Percentiles rank a stretch among this genome's conserved stretches.
These are phyloP conservation scores for Portunus trituberculatus DNA, from an alignment of 1,140 invertebrate genomes.

Conservation along the genomic window DNA sequence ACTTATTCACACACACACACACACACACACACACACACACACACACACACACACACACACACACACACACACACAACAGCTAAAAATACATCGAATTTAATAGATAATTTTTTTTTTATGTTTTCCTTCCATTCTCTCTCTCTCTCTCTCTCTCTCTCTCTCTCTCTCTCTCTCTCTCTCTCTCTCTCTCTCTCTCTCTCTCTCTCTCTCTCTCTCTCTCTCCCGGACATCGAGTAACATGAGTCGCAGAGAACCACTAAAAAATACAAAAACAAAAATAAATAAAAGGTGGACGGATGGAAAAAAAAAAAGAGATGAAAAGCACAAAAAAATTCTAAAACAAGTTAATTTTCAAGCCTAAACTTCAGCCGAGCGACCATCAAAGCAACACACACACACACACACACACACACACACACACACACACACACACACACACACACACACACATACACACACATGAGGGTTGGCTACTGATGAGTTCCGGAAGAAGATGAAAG, in stretches of 20 bases:
- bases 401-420: too few species aligned
- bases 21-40: too few species aligned
- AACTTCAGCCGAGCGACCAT: background rate
- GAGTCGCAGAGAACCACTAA: background rate
- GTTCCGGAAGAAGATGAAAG: background rate
- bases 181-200: background rate
- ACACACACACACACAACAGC: too few species aligned
- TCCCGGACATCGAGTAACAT: background rate
- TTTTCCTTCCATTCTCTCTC: background rate
- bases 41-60: too few species aligned
- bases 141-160: background rate
- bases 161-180: background rate
- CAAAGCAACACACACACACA: too few species aligned
- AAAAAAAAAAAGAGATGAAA: background rate
- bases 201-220: slow-evolving; percentile 1
- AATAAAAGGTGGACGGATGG: background rate
- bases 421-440: too few species aligned
- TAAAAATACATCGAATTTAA: too few species aligned
- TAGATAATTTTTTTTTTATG: background rate
- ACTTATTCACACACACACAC: too few species aligned
- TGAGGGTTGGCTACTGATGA: background rate
- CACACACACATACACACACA: background rate
- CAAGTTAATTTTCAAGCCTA: background rate
- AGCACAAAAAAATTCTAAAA: background rate
- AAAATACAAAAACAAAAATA: too few species aligned